phyloP scores from a whole-genome alignment of 2,888 invertebrate species.

The Arge pagana region DNA sequence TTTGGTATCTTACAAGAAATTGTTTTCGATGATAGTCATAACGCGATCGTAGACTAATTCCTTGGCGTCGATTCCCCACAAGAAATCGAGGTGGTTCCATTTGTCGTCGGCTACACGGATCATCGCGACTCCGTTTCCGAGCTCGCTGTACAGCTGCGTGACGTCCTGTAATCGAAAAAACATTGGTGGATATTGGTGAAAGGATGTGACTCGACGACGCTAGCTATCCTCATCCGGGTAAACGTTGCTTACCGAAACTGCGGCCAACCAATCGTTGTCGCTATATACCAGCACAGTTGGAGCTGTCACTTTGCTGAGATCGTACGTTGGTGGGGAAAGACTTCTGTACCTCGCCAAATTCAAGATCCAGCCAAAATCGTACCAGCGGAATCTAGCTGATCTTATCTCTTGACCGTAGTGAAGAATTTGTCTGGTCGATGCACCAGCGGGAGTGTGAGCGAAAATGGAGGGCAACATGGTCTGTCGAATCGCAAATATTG shows the following conservation, averaged over 20 bases:
- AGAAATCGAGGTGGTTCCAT: constrained; percentile 71
- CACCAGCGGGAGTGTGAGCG: constrained; percentile 62
- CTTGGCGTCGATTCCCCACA: constrained; percentile 66
- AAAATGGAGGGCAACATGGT: constrained; percentile 68
- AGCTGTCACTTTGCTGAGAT: constrained; percentile 62
- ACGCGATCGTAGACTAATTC: constrained; percentile 59
- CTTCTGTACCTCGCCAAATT: constrained; percentile 65
- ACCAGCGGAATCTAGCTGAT: constrained; percentile 46
- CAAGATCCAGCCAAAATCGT: constrained; percentile 58
- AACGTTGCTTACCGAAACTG: constrained; percentile 64
- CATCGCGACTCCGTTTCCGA: constrained; percentile 61
- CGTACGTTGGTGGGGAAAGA: constrained; percentile 64
- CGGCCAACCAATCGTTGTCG: constrained; percentile 68
- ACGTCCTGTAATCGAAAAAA: constrained; percentile 59
- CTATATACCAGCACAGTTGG: constrained; percentile 71
- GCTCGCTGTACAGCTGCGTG: constrained; percentile 56
- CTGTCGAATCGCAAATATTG: no score
- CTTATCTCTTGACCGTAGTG: constrained; percentile 62
- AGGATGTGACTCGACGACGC: no score
- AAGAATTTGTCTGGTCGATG: constrained; percentile 60
- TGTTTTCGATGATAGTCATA: not conserved
- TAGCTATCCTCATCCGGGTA: constrained; percentile 58
- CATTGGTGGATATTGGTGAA: no score
- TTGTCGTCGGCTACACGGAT: constrained; percentile 60
- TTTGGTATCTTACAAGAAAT: no score